Percentiles rank a stretch among this genome's conserved stretches.
Evolutionary conservation across 1,140 invertebrate genomes (phyloP).

Genomic region (Drosophila kepulauana): DNA sequence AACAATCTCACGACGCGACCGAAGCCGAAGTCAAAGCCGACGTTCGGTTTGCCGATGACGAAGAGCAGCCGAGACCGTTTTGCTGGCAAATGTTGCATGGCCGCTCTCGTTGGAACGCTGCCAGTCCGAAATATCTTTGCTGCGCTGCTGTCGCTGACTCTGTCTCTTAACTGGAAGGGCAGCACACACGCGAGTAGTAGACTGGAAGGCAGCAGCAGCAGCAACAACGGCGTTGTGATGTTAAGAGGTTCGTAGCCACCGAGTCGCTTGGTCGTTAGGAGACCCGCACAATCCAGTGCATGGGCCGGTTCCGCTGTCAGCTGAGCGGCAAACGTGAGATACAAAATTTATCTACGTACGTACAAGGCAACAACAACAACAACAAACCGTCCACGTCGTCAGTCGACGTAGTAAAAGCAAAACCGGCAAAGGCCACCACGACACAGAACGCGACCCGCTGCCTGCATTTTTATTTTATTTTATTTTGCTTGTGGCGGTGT

Average conservation of each 20-base stretch:
- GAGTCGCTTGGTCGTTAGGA: slow-evolving; percentile 30
- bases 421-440: slow-evolving; percentile 58
- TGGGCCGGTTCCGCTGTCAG: slow-evolving; percentile 57
- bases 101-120: slow-evolving; percentile 50
- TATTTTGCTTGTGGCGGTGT: no score
- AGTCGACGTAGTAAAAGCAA: slow-evolving; percentile 47
- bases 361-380: slow-evolving; percentile 40
- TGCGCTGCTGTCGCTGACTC: slow-evolving; percentile 7
- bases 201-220: slow-evolving; percentile 1
- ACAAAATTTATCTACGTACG: slow-evolving; percentile 67
- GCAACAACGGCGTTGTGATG: slow-evolving; percentile 6
- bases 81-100: slow-evolving; percentile 41
- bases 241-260: slow-evolving; percentile 7
- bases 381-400: slow-evolving; percentile 27
- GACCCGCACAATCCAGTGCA: slow-evolving; percentile 47
- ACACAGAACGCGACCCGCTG: slow-evolving; percentile 13
- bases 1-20: slow-evolving; percentile 37
- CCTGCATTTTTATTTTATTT: slow-evolving; percentile 33
- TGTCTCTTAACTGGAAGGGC: slow-evolving; percentile 10
- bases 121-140: slow-evolving; percentile 51
- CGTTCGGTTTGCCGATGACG: not conserved
- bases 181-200: not conserved
- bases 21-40: slow-evolving; percentile 18
- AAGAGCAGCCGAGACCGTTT: no score
- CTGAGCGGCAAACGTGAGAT: slow-evolving; percentile 64